These are phyloP conservation scores for Incurvaria masculella DNA, from an alignment of 2,888 invertebrate genomes.

Conservation along the genomic window DNA sequence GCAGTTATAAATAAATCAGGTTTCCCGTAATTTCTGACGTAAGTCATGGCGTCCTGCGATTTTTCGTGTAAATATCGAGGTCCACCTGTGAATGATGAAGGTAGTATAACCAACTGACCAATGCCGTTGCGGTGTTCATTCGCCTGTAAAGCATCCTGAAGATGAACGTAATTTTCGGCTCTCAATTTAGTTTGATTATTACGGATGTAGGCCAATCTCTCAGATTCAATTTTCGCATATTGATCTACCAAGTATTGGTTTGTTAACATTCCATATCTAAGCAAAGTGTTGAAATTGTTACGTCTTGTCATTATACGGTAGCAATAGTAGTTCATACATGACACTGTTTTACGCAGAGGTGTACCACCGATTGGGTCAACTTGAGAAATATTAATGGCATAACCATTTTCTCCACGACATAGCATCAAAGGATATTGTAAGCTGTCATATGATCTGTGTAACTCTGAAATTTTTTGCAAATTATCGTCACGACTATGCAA, in stretches of 20 bases:
- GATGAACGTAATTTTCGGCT: background rate
- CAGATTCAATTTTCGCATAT: background rate
- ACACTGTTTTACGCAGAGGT: slow-evolving; percentile 10
- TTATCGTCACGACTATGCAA: too few species aligned
- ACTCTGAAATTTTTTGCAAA: too few species aligned
- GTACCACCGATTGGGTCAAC: too few species aligned
- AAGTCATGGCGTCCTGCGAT: slow-evolving; percentile 14
- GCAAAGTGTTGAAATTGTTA: background rate
- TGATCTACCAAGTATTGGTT: background rate
- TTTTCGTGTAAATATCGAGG: slow-evolving; percentile 15
- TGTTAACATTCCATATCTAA: too few species aligned
- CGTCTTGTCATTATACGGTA: slow-evolving; percentile 11
- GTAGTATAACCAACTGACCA: slow-evolving; percentile 14
- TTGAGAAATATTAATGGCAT: too few species aligned
- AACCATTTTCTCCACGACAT: too few species aligned
- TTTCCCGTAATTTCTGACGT: slow-evolving; percentile 14
- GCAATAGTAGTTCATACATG: slow-evolving; percentile 10
- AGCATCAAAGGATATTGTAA: too few species aligned
- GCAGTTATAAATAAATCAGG: too few species aligned
- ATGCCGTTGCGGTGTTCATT: background rate
- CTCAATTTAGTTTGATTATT: background rate
- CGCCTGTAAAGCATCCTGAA: background rate
- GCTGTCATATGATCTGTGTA: too few species aligned
- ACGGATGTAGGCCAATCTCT: background rate
- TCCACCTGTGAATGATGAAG: slow-evolving; percentile 14